A percentile compares a stretch with the other conserved stretches of the same genome.
phyloP scores from a whole-genome alignment of 2,797 vertebrate species.

The Diglossa cyanea region DNA sequence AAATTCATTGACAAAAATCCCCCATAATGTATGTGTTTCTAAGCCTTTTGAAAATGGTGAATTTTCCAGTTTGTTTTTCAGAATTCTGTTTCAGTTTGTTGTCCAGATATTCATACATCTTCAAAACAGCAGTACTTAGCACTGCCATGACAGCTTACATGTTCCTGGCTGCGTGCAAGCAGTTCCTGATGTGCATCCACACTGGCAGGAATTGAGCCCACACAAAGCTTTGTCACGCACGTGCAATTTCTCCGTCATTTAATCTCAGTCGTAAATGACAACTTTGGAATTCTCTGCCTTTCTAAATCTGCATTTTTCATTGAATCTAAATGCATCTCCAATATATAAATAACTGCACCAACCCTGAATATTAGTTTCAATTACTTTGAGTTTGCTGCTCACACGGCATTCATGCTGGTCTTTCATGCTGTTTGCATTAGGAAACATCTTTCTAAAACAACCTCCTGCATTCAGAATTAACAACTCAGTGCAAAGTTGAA shows the following conservation, averaged over 20 bases:
- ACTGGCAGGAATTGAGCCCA: conserved; percentile 47
- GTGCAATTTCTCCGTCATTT: conserved; percentile 44
- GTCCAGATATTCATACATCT: conserved; percentile 22
- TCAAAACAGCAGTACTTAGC: neutral
- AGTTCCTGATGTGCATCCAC: neutral
- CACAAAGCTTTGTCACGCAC: conserved; percentile 16
- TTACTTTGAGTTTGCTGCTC: conserved; percentile 24
- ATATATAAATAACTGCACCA: conserved; percentile 65
- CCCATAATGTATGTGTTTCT: accelerated
- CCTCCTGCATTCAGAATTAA: neutral
- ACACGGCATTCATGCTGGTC: neutral
- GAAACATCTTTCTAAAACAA: conserved; percentile 23
- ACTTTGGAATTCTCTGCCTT: conserved; percentile 37
- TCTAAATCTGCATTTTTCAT: conserved; percentile 60
- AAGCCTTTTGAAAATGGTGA: neutral
- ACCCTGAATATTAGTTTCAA: conserved; percentile 2
- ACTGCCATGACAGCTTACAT: neutral
- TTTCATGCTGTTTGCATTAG: conserved; percentile 23
- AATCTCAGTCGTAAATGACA: conserved; percentile 29
- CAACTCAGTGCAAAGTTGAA: neutral
- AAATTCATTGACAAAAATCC: neutral
- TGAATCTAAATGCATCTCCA: conserved; percentile 56
- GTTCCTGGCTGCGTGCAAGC: neutral
- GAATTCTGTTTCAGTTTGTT: neutral
- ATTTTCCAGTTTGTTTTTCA: neutral